A percentile compares a stretch with the other conserved stretches of the same genome.
Conservation (phyloP, 1,140 invertebrate species). For the Homarus americanus region DNA sequence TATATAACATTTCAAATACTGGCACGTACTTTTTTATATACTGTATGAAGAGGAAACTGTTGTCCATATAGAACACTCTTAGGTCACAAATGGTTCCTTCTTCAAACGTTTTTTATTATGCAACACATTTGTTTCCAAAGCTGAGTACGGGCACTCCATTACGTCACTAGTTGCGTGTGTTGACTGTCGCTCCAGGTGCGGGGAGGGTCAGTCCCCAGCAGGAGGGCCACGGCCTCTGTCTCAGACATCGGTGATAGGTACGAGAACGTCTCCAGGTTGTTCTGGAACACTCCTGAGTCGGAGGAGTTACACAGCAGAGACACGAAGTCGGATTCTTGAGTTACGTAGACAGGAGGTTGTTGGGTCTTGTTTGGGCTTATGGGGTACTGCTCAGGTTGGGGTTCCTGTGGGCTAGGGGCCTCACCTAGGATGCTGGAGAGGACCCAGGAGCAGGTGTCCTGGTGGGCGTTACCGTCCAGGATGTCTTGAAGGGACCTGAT, state of each 20-base stretch:
- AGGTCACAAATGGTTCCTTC: too few species aligned
- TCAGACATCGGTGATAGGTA: constrained; percentile 40
- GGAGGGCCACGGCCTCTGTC: constrained; percentile 28
- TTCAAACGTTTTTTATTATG: too few species aligned
- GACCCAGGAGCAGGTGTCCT: constrained; percentile 42
- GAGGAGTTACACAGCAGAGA: constrained; percentile 5
- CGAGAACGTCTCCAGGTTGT: constrained; percentile 25
- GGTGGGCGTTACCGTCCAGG: constrained; percentile 25
- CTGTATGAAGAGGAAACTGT: too few species aligned
- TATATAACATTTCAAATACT: too few species aligned
- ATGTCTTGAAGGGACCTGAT: constrained; percentile 41
- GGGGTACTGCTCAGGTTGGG: background rate
- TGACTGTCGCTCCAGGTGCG: constrained; percentile 20
- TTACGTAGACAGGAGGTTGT: background rate
- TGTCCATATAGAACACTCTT: too few species aligned
- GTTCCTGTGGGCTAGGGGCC: background rate
- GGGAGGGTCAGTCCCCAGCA: constrained; percentile 17
- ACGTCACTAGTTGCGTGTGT: constrained; percentile 18
- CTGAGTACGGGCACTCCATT: background rate
- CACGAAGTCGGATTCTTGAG: constrained; percentile 27
- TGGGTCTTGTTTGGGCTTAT: background rate
- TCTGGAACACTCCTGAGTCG: background rate
- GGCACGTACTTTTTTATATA: too few species aligned
- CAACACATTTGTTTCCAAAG: too few species aligned
- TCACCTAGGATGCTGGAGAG: constrained; percentile 30